A percentile compares a stretch with the other conserved stretches of the same genome.
Conservation (phyloP, 1,140 invertebrate genomes). For the Nephila pilipes region DNA sequence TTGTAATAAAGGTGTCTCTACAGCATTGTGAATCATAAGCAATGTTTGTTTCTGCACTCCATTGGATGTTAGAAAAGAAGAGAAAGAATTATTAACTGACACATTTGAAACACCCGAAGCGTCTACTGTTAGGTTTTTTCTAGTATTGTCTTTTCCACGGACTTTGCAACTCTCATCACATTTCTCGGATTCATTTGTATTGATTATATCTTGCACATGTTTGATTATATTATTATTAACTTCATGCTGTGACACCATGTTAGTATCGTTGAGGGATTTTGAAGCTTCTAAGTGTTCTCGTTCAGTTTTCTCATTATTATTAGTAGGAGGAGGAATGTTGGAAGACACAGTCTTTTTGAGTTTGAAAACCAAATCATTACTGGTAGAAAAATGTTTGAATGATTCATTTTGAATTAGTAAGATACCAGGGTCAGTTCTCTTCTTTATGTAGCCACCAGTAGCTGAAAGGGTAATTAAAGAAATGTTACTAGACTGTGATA, state of each 20-base stretch:
- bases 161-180: not conserved
- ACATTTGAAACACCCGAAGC: constrained; percentile 36
- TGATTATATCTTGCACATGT: not conserved
- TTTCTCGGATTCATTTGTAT: constrained; percentile 10
- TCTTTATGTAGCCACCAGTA: constrained; percentile 75
- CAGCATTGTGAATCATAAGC: not conserved
- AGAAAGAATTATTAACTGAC: constrained; percentile 48
- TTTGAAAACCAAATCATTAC: constrained; percentile 75
- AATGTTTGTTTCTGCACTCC: not conserved
- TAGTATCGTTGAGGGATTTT: constrained; percentile 74
- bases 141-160: not conserved
- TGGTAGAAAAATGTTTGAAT: constrained; percentile 63
- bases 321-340: constrained; percentile 61
- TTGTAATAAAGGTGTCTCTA: not conserved
- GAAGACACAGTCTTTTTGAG: constrained; percentile 72
- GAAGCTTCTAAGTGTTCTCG: constrained; percentile 62
- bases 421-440: constrained; percentile 65
- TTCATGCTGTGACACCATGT: constrained; percentile 55
- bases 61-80: not conserved
- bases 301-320: constrained; percentile 58
- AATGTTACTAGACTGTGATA: constrained; percentile 67
- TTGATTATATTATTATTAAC: constrained; percentile 63
- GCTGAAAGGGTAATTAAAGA: constrained; percentile 74
- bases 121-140: not conserved
- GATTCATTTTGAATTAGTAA: constrained; percentile 66